Evolutionary conservation across 2,888 invertebrate genomes (phyloP).

Genomic region (Nemapogon koenigi): DNA sequence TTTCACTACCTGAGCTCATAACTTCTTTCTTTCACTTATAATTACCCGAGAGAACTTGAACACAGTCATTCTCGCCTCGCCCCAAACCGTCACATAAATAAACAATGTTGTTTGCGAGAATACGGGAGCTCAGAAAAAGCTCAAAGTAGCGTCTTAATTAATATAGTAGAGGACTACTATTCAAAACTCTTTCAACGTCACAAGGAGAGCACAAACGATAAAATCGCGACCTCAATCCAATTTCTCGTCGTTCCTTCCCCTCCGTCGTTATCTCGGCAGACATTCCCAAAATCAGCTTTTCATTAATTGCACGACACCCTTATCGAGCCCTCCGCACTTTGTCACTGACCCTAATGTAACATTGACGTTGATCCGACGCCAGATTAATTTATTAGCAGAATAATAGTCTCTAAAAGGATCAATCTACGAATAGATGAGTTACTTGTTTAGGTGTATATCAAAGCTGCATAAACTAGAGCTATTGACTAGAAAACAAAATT

Average conservation of each 20-base stretch:
- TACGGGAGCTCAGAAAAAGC: too few species aligned
- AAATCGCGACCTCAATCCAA: conserved; percentile 12
- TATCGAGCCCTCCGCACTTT: conserved; percentile 29
- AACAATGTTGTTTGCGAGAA: too few species aligned
- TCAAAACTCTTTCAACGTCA: conserved; percentile 4
- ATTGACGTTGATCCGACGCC: conserved; percentile 47
- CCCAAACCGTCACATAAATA: too few species aligned
- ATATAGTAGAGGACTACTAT: conserved; percentile 3
- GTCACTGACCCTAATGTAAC: conserved; percentile 36
- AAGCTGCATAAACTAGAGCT: too few species aligned
- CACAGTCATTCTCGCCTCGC: too few species aligned
- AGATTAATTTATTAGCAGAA: conserved; percentile 48
- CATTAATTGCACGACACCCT: conserved; percentile 48
- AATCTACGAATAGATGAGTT: conserved; percentile 33
- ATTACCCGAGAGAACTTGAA: conserved; percentile 4
- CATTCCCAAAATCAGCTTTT: conserved; percentile 46
- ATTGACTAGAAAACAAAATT: too few species aligned
- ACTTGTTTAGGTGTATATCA: too few species aligned
- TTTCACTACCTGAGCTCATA: conserved; percentile 1
- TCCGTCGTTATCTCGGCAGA: conserved; percentile 33
- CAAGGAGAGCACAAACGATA: conserved; percentile 8
- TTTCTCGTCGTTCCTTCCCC: conserved; percentile 9
- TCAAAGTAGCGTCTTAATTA: too few species aligned
- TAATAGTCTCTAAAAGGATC: conserved; percentile 17
- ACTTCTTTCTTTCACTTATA: conserved; percentile 7